Evolutionary conservation across 2,797 vertebrate genomes (phyloP).

Genomic region (Chiropotes sagulatus): DNA sequence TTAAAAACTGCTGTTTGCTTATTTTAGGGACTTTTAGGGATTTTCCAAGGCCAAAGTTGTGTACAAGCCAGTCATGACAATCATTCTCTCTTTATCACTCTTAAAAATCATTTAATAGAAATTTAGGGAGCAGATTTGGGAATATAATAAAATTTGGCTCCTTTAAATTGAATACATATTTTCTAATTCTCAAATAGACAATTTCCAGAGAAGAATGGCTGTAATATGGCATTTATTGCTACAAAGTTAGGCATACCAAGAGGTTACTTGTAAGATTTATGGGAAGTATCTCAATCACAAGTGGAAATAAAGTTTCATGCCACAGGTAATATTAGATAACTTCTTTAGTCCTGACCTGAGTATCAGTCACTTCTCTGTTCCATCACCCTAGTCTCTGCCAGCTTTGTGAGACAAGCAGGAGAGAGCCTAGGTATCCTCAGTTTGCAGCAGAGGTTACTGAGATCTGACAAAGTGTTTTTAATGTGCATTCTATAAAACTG

Average conservation of each 20-base stretch:
- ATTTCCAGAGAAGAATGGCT: background rate
- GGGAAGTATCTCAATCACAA: background rate
- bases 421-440: background rate
- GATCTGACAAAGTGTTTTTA: too few species aligned
- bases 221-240: background rate
- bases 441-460: background rate
- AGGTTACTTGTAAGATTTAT: background rate
- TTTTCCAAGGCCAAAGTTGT: slow-evolving; percentile 48
- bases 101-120: background rate
- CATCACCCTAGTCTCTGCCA: background rate
- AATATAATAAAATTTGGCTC: background rate
- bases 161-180: background rate
- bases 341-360: background rate
- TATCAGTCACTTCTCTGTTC: background rate
- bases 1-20: slow-evolving; percentile 46
- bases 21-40: slow-evolving; percentile 65
- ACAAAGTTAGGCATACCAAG: background rate
- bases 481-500: background rate
- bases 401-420: background rate
- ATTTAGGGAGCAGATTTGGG: background rate
- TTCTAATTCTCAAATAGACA: background rate
- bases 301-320: background rate
- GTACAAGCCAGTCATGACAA: background rate
- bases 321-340: too few species aligned
- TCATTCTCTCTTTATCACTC: background rate